Conservation (phyloP, 2,888 invertebrate species). For the Ceramica pisi region DNA sequence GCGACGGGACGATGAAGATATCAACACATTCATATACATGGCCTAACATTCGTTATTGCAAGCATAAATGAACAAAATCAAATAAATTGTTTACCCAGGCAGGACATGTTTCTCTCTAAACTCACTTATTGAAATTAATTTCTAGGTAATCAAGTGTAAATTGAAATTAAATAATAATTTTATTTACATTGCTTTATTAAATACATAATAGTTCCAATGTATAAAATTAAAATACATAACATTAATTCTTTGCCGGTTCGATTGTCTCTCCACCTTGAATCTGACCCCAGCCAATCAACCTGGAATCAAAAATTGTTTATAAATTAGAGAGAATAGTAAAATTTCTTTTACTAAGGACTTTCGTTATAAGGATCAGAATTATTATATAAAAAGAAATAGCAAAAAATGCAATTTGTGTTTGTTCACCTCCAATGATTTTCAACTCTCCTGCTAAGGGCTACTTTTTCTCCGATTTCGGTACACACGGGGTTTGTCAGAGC, state of each 20-base stretch:
- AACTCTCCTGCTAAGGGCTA: slow-evolving; percentile 99
- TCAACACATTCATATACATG: slow-evolving; percentile 99
- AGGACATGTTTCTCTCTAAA: slow-evolving; percentile 62
- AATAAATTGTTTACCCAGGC: slow-evolving; percentile 85
- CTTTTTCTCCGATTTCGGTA: slow-evolving; percentile 99
- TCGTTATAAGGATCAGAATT: slow-evolving; percentile 21
- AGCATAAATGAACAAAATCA: slow-evolving; percentile 77
- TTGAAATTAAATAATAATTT: slow-evolving; percentile 67
- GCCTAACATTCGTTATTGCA: slow-evolving; percentile 91
- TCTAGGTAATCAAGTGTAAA: slow-evolving; percentile 61
- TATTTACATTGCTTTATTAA: slow-evolving; percentile 68
- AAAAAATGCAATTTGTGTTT: background rate
- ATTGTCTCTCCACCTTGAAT: slow-evolving; percentile 99
- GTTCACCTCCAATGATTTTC: slow-evolving; percentile 99
- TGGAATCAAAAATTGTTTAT: slow-evolving; percentile 74
- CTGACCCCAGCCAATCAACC: slow-evolving; percentile 99
- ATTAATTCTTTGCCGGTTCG: slow-evolving; percentile 93
- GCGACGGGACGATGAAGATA: slow-evolving; percentile 98
- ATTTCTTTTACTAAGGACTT: background rate
- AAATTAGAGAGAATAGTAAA: slow-evolving; percentile 5
- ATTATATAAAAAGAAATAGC: background rate
- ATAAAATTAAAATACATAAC: slow-evolving; percentile 82
- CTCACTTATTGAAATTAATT: slow-evolving; percentile 43
- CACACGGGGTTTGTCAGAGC: slow-evolving; percentile 99
- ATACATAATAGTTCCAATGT: slow-evolving; percentile 72